phyloP scores from a whole-genome alignment of 2,888 invertebrate genomes.

The Dynastes maya region DNA sequence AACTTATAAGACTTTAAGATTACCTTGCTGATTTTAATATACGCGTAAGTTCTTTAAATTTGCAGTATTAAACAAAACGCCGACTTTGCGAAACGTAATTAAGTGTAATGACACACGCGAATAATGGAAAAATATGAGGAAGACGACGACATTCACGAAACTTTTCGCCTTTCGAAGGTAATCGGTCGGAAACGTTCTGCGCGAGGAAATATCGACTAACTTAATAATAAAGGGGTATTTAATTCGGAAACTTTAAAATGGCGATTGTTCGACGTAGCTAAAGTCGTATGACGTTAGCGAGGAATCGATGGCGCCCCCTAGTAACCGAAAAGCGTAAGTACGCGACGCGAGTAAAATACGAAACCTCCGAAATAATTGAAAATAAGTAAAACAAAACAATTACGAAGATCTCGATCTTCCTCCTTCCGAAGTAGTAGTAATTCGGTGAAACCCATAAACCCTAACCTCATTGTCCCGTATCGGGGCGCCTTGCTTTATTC shows the following conservation, averaged over 20 bases:
- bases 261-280: background rate
- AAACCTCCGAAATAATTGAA: constrained; percentile 41
- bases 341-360: constrained; percentile 5
- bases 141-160: background rate
- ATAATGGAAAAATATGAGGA: too few species aligned
- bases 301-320: background rate
- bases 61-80: too few species aligned
- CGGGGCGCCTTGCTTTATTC: background rate
- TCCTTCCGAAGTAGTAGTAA: background rate
- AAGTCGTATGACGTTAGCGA: background rate
- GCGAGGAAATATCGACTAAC: background rate
- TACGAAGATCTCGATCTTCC: constrained; percentile 41
- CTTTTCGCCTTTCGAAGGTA: background rate
- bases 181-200: background rate
- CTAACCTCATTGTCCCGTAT: constrained; percentile 10
- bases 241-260: background rate
- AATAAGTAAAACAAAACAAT: constrained; percentile 48
- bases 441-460: background rate
- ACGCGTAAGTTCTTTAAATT: too few species aligned
- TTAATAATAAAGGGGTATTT: background rate
- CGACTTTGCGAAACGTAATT: too few species aligned
- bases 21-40: too few species aligned
- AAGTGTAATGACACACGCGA: too few species aligned
- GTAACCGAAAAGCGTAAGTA: background rate
- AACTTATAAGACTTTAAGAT: too few species aligned